Evolutionary conservation across 1,140 invertebrate genomes (phyloP), one percentile per base, ranked within the genome.

Genomic region (Drosophila orena): DNA sequence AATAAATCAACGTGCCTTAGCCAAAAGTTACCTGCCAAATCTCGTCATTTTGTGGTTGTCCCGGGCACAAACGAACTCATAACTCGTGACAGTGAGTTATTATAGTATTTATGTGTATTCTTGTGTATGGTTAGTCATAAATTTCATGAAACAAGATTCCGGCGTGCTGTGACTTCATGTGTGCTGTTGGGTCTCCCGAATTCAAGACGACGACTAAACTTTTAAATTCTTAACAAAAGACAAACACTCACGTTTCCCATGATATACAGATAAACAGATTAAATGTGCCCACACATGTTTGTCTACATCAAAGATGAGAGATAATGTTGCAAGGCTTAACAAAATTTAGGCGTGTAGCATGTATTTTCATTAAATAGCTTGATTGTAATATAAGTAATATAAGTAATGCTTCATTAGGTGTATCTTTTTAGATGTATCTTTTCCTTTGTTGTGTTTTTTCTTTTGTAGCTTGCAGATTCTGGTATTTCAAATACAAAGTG

Each of bases 11-110:
- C 52, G 50, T 35, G 64, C 50, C 20, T 75, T 52, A 46, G 49
- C 30, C 53, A 78, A 86, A 86, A 86, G 81, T 81, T 78, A 78
- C 77, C 81, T 80, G 62, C 43, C 57, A 74, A 85, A 80, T 73
- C 59, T 57, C 38, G 58, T 52, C 53, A 54, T 53, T 59, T 70
- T 79, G 70, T 22, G 69, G 47, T 30, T 15, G 49, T 55, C 27
- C 42, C 56, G 53, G 24, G 58, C 69, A 74, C 57, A 71, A 43
- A 40, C 57, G 61, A 52, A 46, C 57, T 58, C 61, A 53, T 47
- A 59, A 56, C 58, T 62, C 57, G 58, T 81, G 81, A 86, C 77
- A 86, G 74, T 86, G 81, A 86, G 65, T 86, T 86, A 86, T 86
- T 81, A 71, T 58, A 50, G 62, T 27, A 64, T 77, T 77, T 70